Evolutionary conservation across 1,140 invertebrate genomes (phyloP).

Genomic region (Anastrepha obliqua): DNA sequence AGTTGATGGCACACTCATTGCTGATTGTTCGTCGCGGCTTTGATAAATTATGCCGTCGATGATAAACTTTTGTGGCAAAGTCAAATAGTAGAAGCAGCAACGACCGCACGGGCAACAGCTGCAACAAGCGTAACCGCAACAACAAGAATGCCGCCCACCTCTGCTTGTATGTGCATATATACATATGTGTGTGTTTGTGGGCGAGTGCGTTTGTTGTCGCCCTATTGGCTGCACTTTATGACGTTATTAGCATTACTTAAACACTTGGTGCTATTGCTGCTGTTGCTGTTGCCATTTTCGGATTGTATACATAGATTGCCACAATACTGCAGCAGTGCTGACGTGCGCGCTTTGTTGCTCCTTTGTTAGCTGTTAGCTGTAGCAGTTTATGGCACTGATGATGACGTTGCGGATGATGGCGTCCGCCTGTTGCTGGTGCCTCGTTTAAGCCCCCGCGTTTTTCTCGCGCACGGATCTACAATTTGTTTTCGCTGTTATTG

Average conservation of each 20-base stretch:
- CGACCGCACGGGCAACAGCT: neutral
- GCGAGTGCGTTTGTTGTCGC: neutral
- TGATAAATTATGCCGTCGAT: conserved; percentile 44
- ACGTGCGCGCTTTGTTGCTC: neutral
- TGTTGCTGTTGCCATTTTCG: neutral
- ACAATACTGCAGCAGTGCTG: neutral
- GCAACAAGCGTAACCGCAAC: neutral
- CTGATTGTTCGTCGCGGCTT: conserved; percentile 25
- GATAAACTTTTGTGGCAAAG: conserved; percentile 47
- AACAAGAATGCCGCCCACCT: neutral
- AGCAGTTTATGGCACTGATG: neutral
- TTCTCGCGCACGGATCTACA: neutral
- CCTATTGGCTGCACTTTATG: conserved; percentile 20
- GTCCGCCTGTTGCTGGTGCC: neutral
- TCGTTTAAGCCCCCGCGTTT: neutral
- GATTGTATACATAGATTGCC: neutral
- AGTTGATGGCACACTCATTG: conserved; percentile 33
- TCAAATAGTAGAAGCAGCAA: conserved; percentile 30
- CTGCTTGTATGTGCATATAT: neutral
- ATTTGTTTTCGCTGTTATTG: conserved; percentile 39
- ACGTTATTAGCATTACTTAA: conserved; percentile 32
- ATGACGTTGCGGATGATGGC: neutral
- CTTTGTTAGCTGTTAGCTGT: neutral
- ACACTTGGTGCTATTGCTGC: neutral
- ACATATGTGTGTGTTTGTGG: neutral